Base-by-base conservation (phyloP, 2,113 vertebrate species). In the Anoura caudifer region DNA sequence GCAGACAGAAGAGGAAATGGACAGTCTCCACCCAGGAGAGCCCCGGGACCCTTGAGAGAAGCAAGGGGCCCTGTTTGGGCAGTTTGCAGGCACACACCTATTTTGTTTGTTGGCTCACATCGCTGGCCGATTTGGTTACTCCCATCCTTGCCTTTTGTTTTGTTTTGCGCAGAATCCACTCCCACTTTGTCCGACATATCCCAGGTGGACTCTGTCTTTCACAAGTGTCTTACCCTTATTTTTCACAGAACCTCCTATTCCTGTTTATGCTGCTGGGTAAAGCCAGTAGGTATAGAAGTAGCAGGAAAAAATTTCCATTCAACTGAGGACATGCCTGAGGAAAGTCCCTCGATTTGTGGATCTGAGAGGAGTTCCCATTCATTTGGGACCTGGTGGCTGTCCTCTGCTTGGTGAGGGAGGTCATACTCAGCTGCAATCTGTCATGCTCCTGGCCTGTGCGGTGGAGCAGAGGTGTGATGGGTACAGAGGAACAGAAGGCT, bases 291-390 rank as follows among this genome's bases (percentile, higher is more conserved):
- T 41, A 31, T 28, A 65, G 79, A 43, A 7, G 11, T 76, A 81
- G 91, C n/a, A 8, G 61, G 28, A n/a, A 94, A 90, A 87, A 83
- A 59, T 97, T 96, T 96, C 96, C 94, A 72, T 47, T 56, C 54
- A 12, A 4, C 73, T 0, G 19, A 75, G 79, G 50, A 26, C 41
- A 20, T 45, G 41, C 38, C 33, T 63, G 70, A 47, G 26, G 43
- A 81, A 87, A 59, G 45, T 16, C 8, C 47, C 61, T n/a, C 20
- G 56, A 10, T 73, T 3, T 36, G 80, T 52, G 88, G 80, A 20
- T 13, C 84, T 4, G 8, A 87, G 43, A 43, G 81, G n/a, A 31
- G 5, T 0, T 41, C 33, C 63, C 15, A 1, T 81, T 82, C 45
- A 19, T 19, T n/a, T 4, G 7, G 54, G 75, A 52, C 17, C 31